Evolutionary conservation across 1,140 invertebrate genomes (phyloP).

Genomic region (Drosophila grimshawi): DNA sequence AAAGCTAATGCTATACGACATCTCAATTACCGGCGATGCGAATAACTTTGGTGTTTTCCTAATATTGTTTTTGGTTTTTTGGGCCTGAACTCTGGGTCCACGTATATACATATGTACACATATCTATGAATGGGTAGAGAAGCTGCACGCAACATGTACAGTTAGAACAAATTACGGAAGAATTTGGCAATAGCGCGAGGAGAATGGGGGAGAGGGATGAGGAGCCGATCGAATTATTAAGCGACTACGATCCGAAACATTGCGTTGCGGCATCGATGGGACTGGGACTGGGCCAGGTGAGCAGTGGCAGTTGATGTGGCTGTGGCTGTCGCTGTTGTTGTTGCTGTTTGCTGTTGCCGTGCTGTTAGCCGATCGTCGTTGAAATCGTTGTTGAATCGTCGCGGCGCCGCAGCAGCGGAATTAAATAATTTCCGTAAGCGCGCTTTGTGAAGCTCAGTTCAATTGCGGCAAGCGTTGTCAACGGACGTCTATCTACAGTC

Average conservation of each 20-base stretch:
- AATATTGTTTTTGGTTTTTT: conserved; percentile 9
- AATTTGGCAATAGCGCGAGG: not conserved
- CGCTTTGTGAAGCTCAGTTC: conserved; percentile 76
- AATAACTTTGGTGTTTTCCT: not conserved
- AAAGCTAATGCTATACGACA: conserved; percentile 25
- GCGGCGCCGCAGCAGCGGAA: conserved; percentile 55
- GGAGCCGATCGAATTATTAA: not conserved
- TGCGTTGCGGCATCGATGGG: conserved; percentile 7
- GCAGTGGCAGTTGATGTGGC: not conserved
- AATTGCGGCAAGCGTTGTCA: conserved; percentile 73
- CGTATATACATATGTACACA: not conserved
- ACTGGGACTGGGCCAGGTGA: not conserved
- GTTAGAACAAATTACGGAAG: conserved; percentile 44
- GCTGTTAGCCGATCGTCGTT: conserved; percentile 32
- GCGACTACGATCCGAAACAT: not conserved
- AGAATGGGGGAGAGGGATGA: not conserved
- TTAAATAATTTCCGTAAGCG: conserved; percentile 81
- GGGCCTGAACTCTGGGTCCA: conserved; percentile 22
- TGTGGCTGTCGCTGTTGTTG: not conserved
- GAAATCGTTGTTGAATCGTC: conserved; percentile 1
- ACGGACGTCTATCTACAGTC: conserved; percentile 58
- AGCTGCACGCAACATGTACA: conserved; percentile 42
- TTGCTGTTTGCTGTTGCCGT: not conserved
- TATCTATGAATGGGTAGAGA: not conserved
- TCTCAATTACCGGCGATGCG: conserved; percentile 29